Base-by-base conservation (phyloP, 2,888 invertebrate species). In the Apamea epomidion region DNA sequence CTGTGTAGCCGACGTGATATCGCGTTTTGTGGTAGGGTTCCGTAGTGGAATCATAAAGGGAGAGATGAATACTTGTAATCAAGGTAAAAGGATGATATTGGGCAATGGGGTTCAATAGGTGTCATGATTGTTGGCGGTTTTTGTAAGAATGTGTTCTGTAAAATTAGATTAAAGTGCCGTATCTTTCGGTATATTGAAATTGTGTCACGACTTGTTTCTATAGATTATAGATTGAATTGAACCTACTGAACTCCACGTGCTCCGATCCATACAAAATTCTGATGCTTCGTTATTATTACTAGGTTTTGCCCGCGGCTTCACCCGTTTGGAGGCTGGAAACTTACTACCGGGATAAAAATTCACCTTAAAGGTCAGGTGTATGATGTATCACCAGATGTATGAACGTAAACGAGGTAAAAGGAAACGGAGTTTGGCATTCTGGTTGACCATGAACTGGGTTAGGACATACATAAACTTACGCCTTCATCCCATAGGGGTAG, bases 1-100 rank as follows among this genome's bases (percentile, higher is more conserved):
- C 85, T 86, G 83, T 80, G 73, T 78, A 68, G 74, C 73, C 76
- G 80, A 80, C 69, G 85, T 84, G 85, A 88, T 87, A 88, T 85
- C 88, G 73, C 85, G 81, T 79, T 87, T 76, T 45, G 83, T 16
- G 68, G n/a, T 76, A 81, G 85, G 83, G 78, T 73, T 81, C 75
- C 75, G 83, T 81, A 79, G 83, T 18, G 67, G 60, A 80, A 78
- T 75, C 74, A 72, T 78, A 82, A 79, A 84, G 64, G 60, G 76
- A 37, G 65, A 29, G 60, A 10, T 81, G 42, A 64, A 76, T 64
- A 69, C 65, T 54, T 69, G 64, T 75, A 73, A 78, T 84, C 72
- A 65, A 69, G 14, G 58, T 29, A 6, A 60, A 71, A 29, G n/a
- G 42, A 18, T 16, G 51, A 25, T 29, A n/a, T 48, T 54, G 29